phyloP scores from a whole-genome alignment of 2,113 vertebrate species.

The Bubalus kerabau region DNA sequence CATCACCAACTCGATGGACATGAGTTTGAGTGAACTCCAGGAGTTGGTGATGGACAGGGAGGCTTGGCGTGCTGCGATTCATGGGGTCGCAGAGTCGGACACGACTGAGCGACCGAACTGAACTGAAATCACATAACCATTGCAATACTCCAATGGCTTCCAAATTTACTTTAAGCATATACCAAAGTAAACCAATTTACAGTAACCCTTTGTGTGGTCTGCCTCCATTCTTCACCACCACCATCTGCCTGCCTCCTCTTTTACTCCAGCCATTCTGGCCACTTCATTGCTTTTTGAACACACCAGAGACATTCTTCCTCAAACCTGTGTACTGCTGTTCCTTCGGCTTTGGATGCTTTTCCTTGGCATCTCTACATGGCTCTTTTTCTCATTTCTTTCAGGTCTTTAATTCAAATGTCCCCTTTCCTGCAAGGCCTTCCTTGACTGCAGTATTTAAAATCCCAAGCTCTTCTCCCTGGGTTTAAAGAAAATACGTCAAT shows the following conservation, averaged over 20 bases:
- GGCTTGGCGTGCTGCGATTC: too few relatives aligned
- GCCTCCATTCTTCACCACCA: background rate
- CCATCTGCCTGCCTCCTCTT: background rate
- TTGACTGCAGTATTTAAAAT: background rate
- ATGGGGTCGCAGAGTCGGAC: too few relatives aligned
- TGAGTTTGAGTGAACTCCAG: too few relatives aligned
- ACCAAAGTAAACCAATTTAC: background rate
- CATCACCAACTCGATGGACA: fast-evolving
- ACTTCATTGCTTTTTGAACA: background rate
- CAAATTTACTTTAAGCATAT: background rate
- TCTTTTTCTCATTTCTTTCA: background rate
- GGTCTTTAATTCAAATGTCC: background rate
- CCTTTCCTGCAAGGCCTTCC: background rate
- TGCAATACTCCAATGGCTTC: background rate
- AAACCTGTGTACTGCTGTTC: background rate
- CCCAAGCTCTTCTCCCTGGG: background rate
- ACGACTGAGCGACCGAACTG: too few relatives aligned
- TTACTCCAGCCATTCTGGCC: background rate
- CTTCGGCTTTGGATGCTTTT: background rate
- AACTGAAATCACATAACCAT: background rate
- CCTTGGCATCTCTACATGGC: background rate
- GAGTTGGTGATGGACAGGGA: too few relatives aligned
- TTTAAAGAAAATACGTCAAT: background rate
- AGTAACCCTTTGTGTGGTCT: background rate
- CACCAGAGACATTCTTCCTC: background rate